Conservation (phyloP, 2,888 invertebrate species). For the Pterostichus madidus region DNA sequence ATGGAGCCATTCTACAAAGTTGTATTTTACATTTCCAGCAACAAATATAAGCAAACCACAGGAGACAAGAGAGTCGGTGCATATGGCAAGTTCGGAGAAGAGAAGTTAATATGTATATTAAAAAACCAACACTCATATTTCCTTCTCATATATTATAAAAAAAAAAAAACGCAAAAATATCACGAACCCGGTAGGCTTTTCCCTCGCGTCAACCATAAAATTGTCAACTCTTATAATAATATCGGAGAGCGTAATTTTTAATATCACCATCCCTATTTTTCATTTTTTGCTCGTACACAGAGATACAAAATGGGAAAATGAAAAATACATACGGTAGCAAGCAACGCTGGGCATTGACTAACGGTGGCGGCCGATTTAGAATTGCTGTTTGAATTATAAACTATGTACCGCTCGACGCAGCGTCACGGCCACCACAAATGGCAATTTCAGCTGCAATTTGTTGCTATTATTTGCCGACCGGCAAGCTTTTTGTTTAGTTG, state of each 20-base stretch:
- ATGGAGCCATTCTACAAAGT: not conserved
- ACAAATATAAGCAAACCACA: constrained; percentile 5
- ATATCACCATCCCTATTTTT: constrained; percentile 66
- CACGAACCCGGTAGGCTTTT: constrained; percentile 38
- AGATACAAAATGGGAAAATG: constrained; percentile 61
- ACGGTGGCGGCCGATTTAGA: constrained; percentile 50
- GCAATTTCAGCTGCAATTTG: constrained; percentile 48
- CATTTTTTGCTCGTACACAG: constrained; percentile 57
- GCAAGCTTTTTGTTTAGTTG: constrained; percentile 36
- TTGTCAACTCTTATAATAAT: constrained; percentile 66
- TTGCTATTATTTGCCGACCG: constrained; percentile 37
- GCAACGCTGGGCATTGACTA: constrained; percentile 35
- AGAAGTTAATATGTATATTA: constrained; percentile 53
- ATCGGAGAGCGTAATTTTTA: constrained; percentile 67
- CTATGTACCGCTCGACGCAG: not conserved
- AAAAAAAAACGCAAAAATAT: constrained; percentile 57
- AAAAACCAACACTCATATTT: constrained; percentile 48
- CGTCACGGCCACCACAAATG: constrained; percentile 39
- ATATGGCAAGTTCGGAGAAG: constrained; percentile 2
- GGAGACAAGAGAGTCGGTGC: not conserved
- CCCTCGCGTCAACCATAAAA: constrained; percentile 61
- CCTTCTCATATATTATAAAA: constrained; percentile 59
- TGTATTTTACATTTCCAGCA: constrained; percentile 4
- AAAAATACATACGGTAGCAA: constrained; percentile 57
- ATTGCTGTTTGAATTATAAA: constrained; percentile 58